Base-by-base conservation (phyloP, 1,140 invertebrate species). In the Zaprionus africanus region DNA sequence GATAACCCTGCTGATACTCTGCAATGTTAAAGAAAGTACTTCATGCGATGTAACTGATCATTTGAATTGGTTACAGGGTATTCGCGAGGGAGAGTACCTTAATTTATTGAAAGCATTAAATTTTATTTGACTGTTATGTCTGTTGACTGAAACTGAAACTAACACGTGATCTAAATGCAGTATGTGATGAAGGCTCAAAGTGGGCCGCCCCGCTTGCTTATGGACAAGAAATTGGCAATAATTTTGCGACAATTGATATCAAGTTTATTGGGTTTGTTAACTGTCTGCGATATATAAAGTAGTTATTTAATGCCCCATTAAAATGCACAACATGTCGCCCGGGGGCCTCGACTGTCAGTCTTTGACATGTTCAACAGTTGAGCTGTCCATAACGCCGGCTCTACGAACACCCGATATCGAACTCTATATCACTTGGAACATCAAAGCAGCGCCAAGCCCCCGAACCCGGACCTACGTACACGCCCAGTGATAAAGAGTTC, bases 41-140 rank as follows among this genome's bases (percentile, higher is more conserved):
- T 11, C 3, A 9, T 28, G 0, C 53, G 1, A n/a, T 34, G n/a
- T 9, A 28, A 57, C n/a, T 46, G 13, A 43, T 24, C 15, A 24
- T 9, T n/a, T 17, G n/a, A n/a, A n/a, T n/a, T 43, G 2, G 13
- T 28, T 60, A 31, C 54, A 75, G 65, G 28, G 70, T 67, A 78
- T 65, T 13, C 12, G 3, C 7, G 22, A 17, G 71, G 68, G 62
- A 22, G 22, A 22, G 22, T 1, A 22, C 22, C 22, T 79, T 75
- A 81, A 88, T 90, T 88, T 90, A 85, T 90, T 66, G 90, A 75
- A 71, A 76, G 59, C 81, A 90, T 88, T 79, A 88, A 88, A 80
- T 90, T 85, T 90, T 90, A 88, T 88, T 88, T 88, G 84, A 84
- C 88, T 90, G 82, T 86, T 86, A 80, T 86, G 79, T 79, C 73